These are phyloP conservation scores for Epirrita christyi DNA, from an alignment of 2,888 invertebrate genomes.

Conservation along the genomic window DNA sequence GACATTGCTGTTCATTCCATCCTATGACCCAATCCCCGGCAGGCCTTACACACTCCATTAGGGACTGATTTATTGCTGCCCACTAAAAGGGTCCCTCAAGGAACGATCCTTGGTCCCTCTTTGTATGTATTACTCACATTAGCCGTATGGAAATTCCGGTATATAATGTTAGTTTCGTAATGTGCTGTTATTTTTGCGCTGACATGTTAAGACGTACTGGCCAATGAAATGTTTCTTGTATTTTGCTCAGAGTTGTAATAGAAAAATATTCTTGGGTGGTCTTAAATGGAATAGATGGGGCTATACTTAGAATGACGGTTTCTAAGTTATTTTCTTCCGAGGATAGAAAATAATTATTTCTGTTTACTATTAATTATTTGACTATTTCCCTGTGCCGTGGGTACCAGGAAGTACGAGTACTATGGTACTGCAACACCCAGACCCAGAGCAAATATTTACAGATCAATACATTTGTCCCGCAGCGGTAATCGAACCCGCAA, in stretches of 20 bases:
- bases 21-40: conserved; percentile 48
- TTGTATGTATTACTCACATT: conserved; percentile 73
- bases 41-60: conserved; percentile 76
- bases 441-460: no score
- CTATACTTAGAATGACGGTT: no score
- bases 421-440: no score
- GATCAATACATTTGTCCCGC: no score
- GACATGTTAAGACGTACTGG: conserved; percentile 28
- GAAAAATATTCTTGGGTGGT: no score
- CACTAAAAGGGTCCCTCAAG: conserved; percentile 79
- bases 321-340: no score
- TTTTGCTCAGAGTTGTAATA: background rate
- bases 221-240: conserved; percentile 1
- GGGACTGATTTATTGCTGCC: conserved; percentile 76
- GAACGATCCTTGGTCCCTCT: conserved; percentile 68
- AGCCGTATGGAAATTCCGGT: conserved; percentile 69
- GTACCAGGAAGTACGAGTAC: no score
- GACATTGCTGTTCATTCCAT: conserved; percentile 3
- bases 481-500: no score
- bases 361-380: no score
- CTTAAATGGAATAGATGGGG: no score
- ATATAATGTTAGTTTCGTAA: conserved; percentile 61
- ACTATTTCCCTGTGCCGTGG: no score
- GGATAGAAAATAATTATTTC: no score
- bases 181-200: conserved; percentile 47